Base-by-base conservation (phyloP, 2,113 vertebrate genomes). In the Onychostruthus taczanowskii region DNA sequence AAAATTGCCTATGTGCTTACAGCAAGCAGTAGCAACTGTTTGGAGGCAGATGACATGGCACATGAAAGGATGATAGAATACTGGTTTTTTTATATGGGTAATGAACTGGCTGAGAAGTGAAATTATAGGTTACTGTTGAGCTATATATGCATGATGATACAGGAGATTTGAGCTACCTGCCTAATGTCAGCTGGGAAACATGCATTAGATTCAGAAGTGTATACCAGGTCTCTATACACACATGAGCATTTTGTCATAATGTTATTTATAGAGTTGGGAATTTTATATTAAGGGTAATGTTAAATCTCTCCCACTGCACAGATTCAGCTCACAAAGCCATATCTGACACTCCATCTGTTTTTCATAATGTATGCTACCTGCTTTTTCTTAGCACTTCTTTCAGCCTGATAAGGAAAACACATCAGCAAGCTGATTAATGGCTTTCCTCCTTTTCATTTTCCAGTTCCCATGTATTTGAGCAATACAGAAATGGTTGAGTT, bases 351-450 rank as follows among this genome's bases (percentile, higher is more conserved):
- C 18, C 46, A 61, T 91, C 49, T 68, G 49, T 79, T 89, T 94
- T 91, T 79, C 62, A 66, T 87, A 90, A 75, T 69, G 15, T 62
- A 91, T 91, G 62, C 49, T 94, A 94, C 92, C 66, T 91, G 62
- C 55, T 67, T 84, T 47, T 59, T 94, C 77, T 81, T 72, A 68
- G 31, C 46, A 80, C 20, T 94, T 86, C 69, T 75, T 79, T 69
- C 74, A 93, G 53, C 20, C 52, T 59, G 90, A 89, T 87, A 96
- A 90, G 67, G 49, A 88, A 95, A 95, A 91, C 44, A 95, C 49
- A 85, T 85, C 84, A 83, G n/a, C 67, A 80, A 85, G 46, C 26
- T 90, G 90, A 94, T 94, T 91, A 91, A 82, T 87, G n/a, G 28
- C 22, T 93, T 95, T 82, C 41, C 30, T 82, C 9, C 39, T 64